phyloP scores from a whole-genome alignment of 30 jellyfish, hydroid and myxozoan genomes.

The Aurelia sp. region DNA sequence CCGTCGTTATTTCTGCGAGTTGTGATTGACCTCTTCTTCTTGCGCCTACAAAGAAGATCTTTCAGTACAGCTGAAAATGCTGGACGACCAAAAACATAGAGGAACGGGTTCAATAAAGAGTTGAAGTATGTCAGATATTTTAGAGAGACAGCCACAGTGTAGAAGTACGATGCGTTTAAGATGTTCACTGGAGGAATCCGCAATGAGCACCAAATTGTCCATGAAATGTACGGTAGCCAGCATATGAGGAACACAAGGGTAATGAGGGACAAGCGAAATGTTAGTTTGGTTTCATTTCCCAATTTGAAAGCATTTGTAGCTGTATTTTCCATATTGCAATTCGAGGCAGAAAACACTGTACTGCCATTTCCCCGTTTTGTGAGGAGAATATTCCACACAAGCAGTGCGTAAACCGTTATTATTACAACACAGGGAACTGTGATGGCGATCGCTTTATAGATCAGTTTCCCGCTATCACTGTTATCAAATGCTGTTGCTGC shows the following conservation, averaged over 20 bases:
- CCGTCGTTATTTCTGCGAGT: slow-evolving; percentile 5
- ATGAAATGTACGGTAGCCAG: slow-evolving; percentile 53
- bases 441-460: slow-evolving; percentile 22
- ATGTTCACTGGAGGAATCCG: neutral
- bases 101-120: slow-evolving; percentile 46
- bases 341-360: slow-evolving; percentile 6
- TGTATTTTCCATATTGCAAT: neutral
- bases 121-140: slow-evolving; percentile 41
- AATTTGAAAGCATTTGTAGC: neutral
- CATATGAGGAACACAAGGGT: slow-evolving; percentile 40
- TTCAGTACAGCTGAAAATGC: slow-evolving; percentile 40
- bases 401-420: slow-evolving; percentile 25
- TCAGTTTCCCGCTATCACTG: neutral
- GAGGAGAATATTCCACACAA: slow-evolving; percentile 6
- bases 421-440: slow-evolving; percentile 35
- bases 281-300: slow-evolving; percentile 21
- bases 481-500: slow-evolving; percentile 23
- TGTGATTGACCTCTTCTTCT: neutral
- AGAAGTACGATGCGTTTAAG: slow-evolving; percentile 14
- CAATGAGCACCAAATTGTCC: slow-evolving; percentile 38
- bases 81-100: slow-evolving; percentile 61
- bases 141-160: slow-evolving; percentile 6
- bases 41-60: neutral
- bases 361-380: slow-evolving; percentile 11
- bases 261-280: slow-evolving; percentile 41